Evolutionary conservation across 2,113 vertebrate genomes (phyloP).

Genomic region (Phyllostomus discolor): DNA sequence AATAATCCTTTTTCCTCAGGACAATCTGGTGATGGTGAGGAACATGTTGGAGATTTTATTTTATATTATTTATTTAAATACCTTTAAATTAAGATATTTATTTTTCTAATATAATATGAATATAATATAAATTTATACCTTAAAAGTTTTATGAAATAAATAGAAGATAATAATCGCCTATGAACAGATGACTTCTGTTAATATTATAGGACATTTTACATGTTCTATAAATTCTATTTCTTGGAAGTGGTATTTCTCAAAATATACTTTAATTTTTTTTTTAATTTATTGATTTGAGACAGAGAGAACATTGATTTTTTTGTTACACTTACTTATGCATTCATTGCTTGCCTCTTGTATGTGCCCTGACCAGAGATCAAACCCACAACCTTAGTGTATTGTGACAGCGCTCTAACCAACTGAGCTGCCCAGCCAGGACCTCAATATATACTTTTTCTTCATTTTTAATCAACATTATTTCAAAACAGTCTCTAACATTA

Average conservation of each 20-base stretch:
- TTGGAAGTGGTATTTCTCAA: neutral
- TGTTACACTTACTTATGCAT: no score
- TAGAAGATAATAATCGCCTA: neutral
- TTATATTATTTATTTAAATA: neutral
- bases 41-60: neutral
- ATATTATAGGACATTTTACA: neutral
- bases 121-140: neutral
- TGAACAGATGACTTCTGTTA: neutral
- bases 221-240: neutral
- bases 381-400: no score
- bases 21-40: neutral
- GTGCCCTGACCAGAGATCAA: no score
- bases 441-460: neutral
- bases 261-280: neutral
- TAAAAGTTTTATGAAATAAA: neutral
- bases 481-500: neutral
- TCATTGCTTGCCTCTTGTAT: no score
- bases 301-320: no score
- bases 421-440: no score
- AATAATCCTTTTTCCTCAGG: neutral
- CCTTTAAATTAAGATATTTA: neutral
- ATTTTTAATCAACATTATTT: neutral
- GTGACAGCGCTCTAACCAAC: no score
- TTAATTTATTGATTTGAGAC: no score
- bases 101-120: neutral